Base-by-base conservation (phyloP, 2,888 invertebrate species). In the Lymantria dispar region DNA sequence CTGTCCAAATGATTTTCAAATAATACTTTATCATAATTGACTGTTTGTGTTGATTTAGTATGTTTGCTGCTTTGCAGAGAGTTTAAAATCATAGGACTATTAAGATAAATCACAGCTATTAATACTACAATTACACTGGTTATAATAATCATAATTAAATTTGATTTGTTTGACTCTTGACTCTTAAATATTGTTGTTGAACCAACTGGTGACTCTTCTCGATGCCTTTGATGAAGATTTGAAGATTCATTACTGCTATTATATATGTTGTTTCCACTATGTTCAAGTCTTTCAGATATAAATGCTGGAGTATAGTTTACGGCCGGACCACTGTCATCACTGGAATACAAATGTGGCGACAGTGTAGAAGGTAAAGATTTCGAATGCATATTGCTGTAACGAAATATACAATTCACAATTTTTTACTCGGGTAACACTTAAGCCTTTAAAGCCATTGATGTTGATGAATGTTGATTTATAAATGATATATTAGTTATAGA, bases 331-430 rank as follows among this genome's bases (percentile, higher is more conserved):
- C 60, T 62, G 37, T 77, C 72, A 62, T 78, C 74, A 64, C 89
- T 89, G 87, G 50, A 88, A 89, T 69, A 50, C 57, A 71, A 81
- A 79, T 72, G 64, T 64, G 75, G 73, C 59, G 79, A 74, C 56
- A 86, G 76, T 58, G 62, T 72, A 73, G 85, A 74, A 59, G 87
- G 87, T 73, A 83, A 80, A 58, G 87, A 89, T 72, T 83, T 83
- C 51, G 87, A 83, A 65, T 84, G 75, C 43, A 72, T 57, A 71
- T 72, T 60, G 73, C 87, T 89, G 88, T 62, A 88, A 86, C 64
- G 61, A 80, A 83, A 84, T 66, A 14, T 81, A 80, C 81, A 79
- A 64, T 80, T 83, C 82, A 82, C 52, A 56, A 52, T 49, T 54
- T 47, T 64, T 68, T 63, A 66, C 54, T 60, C 64, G 64, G 8